phyloP scores from a whole-genome alignment of 1,140 invertebrate species.

The Drosophila burlai region DNA sequence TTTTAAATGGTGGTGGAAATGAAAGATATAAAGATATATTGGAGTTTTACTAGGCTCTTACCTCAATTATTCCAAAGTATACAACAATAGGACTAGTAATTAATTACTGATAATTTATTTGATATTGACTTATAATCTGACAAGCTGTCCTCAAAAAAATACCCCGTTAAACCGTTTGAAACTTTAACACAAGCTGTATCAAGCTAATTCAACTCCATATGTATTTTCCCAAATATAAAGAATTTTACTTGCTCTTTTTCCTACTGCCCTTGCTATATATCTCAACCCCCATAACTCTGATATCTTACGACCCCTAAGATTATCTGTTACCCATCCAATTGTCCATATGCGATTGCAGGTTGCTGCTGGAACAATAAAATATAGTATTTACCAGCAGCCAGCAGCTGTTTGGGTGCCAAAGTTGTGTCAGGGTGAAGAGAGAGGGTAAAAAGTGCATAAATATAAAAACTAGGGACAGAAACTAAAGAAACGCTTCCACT shows the following conservation, averaged over 20 bases:
- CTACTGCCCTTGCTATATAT: neutral
- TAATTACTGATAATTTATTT: neutral
- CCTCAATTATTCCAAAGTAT: no score
- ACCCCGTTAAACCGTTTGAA: neutral
- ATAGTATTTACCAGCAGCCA: conserved; percentile 42
- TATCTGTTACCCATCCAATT: conserved; percentile 44
- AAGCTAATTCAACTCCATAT: no score
- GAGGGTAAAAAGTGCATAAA: conserved; percentile 42
- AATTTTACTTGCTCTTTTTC: neutral
- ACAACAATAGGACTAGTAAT: neutral
- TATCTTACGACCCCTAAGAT: conserved; percentile 36
- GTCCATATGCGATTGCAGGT: conserved; percentile 18
- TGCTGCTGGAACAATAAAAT: conserved; percentile 28
- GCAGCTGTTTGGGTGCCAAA: conserved; percentile 54
- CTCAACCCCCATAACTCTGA: conserved; percentile 24
- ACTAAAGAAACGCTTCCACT: conserved; percentile 40
- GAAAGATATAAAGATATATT: neutral
- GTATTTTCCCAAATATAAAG: neutral
- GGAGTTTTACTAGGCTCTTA: neutral
- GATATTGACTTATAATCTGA: no score
- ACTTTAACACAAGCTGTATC: neutral
- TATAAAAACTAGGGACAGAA: conserved; percentile 49
- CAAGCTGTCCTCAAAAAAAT: neutral
- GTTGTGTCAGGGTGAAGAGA: conserved; percentile 14
- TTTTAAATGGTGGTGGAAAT: neutral